phyloP scores from a whole-genome alignment of 2,113 vertebrate genomes.

The Erpornis zantholeuca region DNA sequence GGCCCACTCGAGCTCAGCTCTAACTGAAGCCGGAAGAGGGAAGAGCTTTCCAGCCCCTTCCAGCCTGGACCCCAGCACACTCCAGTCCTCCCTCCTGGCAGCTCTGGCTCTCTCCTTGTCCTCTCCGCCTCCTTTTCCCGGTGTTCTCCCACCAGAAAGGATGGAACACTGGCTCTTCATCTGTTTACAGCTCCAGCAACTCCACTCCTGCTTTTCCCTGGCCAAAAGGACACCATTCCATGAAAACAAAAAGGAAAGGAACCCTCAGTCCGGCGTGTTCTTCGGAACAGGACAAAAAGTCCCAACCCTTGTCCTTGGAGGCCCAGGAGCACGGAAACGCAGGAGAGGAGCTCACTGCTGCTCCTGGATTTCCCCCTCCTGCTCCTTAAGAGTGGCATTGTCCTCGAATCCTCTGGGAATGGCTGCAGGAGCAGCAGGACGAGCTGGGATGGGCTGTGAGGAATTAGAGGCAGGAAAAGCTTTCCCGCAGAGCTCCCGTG shows the following conservation, averaged over 20 bases:
- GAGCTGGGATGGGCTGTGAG: not conserved
- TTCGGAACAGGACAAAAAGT: not conserved
- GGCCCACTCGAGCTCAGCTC: not conserved
- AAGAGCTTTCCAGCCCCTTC: not conserved
- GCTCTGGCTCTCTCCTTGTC: not conserved
- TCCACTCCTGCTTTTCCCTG: not conserved
- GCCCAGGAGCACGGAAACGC: not conserved
- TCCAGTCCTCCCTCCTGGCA: not conserved
- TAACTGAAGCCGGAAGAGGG: not conserved
- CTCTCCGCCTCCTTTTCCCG: not conserved
- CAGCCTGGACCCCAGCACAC: not conserved
- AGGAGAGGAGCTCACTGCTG: not conserved
- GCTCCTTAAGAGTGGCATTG: not conserved
- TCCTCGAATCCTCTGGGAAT: not conserved
- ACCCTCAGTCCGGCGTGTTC: rapidly evolving
- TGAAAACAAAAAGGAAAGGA: not conserved
- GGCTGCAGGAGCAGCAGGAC: not conserved
- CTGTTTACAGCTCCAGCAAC: not conserved
- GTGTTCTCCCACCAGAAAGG: not conserved
- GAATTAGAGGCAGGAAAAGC: not conserved
- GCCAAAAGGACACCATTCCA: not conserved
- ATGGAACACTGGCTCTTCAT: not conserved
- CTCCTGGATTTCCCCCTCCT: not conserved
- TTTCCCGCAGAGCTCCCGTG: not conserved
- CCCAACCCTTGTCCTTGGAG: not conserved